Base-by-base conservation (phyloP, 2,888 invertebrate species). In the Ornithoptera priamus region DNA sequence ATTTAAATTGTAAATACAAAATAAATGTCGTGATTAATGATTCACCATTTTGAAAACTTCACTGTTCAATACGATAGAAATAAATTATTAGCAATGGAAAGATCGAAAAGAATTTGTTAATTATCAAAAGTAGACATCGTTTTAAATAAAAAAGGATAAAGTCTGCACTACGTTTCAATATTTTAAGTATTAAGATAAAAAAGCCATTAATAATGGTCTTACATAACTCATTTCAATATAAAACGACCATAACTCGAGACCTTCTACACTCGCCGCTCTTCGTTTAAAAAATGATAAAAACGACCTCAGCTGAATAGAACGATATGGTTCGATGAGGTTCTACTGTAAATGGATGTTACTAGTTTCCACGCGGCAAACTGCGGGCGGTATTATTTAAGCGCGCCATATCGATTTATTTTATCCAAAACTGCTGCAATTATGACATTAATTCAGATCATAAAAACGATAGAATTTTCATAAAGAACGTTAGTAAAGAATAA, bases 391-490 rank as follows among this genome's bases (percentile, higher is more conserved):
- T 87, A 87, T 86, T 83, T 88, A 89, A 88, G 85, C 85, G 85
- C 81, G 82, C 85, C 74, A 83, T 88, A 90, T 89, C 90, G 87
- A 90, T 90, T 90, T 89, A 90, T 89, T 89, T 89, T 88, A 90
- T 90, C 82, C 85, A 80, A 88, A 85, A 89, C 86, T 85, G 86
- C 86, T 85, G 83, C 89, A 90, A 90, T 92, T 90, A 90, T 90
- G 88, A 89, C 90, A 89, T 90, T 90, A 91, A 90, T 85, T 87
- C 85, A 83, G 87, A 85, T 86, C 86, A 85, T 89, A 89, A 89
- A 84, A 86, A 82, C 85, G 78, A 87, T 89, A 82, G 83, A 85
- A 87, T 85, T 85, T 85, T 85, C 87, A 85, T 87, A 87, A 84
- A 82, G 79, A 83, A 88, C 81, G 84, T 86, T 87, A 85, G 85